Conservation (phyloP, 1,140 invertebrate genomes). For the Macrotrachela quadricornifera region DNA sequence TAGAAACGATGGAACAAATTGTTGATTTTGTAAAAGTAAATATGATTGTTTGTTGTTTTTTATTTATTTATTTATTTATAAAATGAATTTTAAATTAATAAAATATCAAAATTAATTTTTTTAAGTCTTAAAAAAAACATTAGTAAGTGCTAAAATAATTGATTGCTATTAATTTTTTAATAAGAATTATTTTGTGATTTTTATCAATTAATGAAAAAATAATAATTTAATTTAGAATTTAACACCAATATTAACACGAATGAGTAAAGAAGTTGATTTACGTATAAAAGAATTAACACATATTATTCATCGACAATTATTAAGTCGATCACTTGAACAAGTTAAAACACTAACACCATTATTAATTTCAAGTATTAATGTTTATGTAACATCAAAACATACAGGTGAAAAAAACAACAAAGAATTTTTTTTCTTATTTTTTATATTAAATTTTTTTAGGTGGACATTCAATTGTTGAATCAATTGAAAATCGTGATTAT, state of each 20-base stretch:
- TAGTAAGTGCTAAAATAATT: too few species aligned
- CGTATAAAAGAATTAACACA: constrained; percentile 87
- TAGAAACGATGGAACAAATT: constrained; percentile 89
- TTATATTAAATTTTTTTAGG: too few species aligned
- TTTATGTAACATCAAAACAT: constrained; percentile 77
- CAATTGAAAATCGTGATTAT: constrained; percentile 80
- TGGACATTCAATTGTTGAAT: constrained; percentile 74
- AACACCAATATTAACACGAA: constrained; percentile 39
- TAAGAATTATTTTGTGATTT: too few species aligned
- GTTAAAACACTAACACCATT: constrained; percentile 88
- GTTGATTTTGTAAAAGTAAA: constrained; percentile 76
- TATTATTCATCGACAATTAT: constrained; percentile 66
- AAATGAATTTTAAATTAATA: too few species aligned
- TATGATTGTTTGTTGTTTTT: constrained; percentile 3
- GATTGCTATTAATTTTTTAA: too few species aligned
- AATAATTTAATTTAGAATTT: constrained; percentile 30
- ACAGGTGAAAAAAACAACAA: constrained; percentile 54
- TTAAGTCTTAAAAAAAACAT: too few species aligned
- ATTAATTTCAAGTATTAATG: constrained; percentile 97
- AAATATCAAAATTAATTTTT: too few species aligned
- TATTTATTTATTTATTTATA: constrained; percentile 3
- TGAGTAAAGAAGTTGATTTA: constrained; percentile 71
- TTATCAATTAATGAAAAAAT: not conserved
- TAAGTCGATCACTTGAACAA: constrained; percentile 47
- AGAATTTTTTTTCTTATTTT: not conserved